Evolutionary conservation across 1,140 invertebrate genomes (phyloP), one percentile per base, ranked within the genome.

Genomic region (Drosophila sp.): DNA sequence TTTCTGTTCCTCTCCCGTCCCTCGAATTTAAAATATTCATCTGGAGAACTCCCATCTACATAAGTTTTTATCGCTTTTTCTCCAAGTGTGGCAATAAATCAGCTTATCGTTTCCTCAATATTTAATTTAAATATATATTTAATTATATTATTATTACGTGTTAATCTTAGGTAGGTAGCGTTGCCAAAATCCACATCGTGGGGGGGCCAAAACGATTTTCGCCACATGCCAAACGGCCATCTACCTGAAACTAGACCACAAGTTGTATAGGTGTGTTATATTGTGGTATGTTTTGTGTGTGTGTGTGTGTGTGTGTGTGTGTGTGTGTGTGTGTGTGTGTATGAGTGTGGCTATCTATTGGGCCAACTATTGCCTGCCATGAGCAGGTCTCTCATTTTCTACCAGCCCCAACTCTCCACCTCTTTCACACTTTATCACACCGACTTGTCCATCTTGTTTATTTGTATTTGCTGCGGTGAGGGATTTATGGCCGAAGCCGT

Each of bases 381-480:
- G 23, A 27, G 3, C 44, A 50, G 44, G 23, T 27, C 44, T 8
- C 44, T 50, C 44, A 10, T 78, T 66, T 82, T 60, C 70, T 35
- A 68, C 40, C 63, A 35, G 33, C 27, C 17, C 23, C 57, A 54
- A 30, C 11, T 17, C 55, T 40, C 41, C 27, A 5, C n/a, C 35
- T 2, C 44, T 27, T 55, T 61, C 60, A 54, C 60, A 65, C 65
- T 44, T 66, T 58, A 11, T 57, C 40, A 8, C 25, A 30, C n/a
- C 73, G 56, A 27, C 54, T 27, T 30, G 75, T 55, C 44, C 30
- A 58, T 63, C 64, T 61, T 79, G 79, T 86, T 87, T 86, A 87
- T 86, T 87, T 87, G 83, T 78, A 79, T 86, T 87, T 69, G 79
- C 76, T 61, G 66, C 65, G 76, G 79, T 72, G 72, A 87, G 86